Base-by-base conservation (phyloP, 1,140 invertebrate species). In the Triops longicaudatus region DNA sequence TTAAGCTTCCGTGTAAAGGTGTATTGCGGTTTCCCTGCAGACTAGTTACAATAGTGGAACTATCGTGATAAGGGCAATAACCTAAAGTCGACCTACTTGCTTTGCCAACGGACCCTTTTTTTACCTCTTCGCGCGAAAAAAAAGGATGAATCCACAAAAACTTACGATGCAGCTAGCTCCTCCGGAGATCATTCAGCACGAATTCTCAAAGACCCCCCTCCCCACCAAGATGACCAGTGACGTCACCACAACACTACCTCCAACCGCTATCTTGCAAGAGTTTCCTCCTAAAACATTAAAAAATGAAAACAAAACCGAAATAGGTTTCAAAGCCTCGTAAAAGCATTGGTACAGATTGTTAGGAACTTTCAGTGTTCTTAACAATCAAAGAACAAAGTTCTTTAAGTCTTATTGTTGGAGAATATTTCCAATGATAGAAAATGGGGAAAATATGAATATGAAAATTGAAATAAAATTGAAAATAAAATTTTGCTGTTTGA, bases 11-110 rank as follows among this genome's bases (percentile, higher is more conserved):
- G 10, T 63, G 50, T 37, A 37, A 37, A 63, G 50, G 50, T 22
- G 50, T 63, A 14, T 63, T 63, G 50, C 2, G 17, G 14, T 63
- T 63, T 9, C 10, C 6, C 10, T 5, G 50, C 6, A 17, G 50
- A 22, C 50, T 22, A 17, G n/a, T n/a, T n/a, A n/a, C n/a, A n/a
- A n/a, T n/a, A n/a, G 50, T 9, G 50, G 50, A 22, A 22, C 17
- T 22, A 63, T 63, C 50, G 14, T 63, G 50, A 63, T 63, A 63
- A 14, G 31, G 50, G 50, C 50, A 63, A 63, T 17, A 63, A 63
- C 50, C 50, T 63, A 63, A 63, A 63, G 50, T 63, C 50, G 50
- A 63, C 50, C 50, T 63, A 63, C 50, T 63, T 63, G 50, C 50
- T 63, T n/a, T 37, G 31, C 17, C 50, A n/a, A 63, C 50, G 22